Conservation (phyloP, 2,888 invertebrate species). For the Melikaiella ostensackeni region DNA sequence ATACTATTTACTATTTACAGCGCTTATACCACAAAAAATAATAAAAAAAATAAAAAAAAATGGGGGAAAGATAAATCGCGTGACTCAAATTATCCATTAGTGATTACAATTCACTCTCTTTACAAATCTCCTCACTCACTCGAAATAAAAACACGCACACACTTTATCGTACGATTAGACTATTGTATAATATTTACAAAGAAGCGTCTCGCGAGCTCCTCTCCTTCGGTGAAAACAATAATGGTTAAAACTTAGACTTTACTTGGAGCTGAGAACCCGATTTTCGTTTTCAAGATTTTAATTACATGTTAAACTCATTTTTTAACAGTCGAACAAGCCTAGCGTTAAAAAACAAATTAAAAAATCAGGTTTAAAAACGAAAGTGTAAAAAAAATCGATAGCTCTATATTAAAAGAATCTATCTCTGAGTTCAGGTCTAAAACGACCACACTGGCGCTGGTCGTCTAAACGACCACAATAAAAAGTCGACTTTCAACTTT, state of each 20-base stretch:
- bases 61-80: slow-evolving; percentile 48
- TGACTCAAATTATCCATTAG: slow-evolving; percentile 53
- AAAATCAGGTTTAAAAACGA: neutral
- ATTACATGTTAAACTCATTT: slow-evolving; percentile 14
- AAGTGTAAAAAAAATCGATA: neutral
- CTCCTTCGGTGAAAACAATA: slow-evolving; percentile 18
- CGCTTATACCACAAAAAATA: slow-evolving; percentile 67
- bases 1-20: slow-evolving; percentile 77
- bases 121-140: slow-evolving; percentile 65
- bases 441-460: no score
- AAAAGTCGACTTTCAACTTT: no score
- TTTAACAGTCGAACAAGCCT: neutral
- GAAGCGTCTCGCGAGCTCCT: slow-evolving; percentile 46
- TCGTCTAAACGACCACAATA: no score
- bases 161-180: slow-evolving; percentile 52
- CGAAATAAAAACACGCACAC: slow-evolving; percentile 75
- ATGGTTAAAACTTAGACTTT: slow-evolving; percentile 19
- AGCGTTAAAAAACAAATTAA: slow-evolving; percentile 12
- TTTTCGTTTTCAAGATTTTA: neutral
- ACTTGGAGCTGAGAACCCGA: neutral
- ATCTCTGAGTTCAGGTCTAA: no score
- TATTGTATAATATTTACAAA: slow-evolving; percentile 55
- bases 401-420: no score
- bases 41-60: slow-evolving; percentile 47
- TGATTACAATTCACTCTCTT: slow-evolving; percentile 48